A percentile compares a stretch with the other conserved stretches of the same genome.
phyloP scores from a whole-genome alignment of 1,140 invertebrate genomes.

The Zaprionus ghesquierei region DNA sequence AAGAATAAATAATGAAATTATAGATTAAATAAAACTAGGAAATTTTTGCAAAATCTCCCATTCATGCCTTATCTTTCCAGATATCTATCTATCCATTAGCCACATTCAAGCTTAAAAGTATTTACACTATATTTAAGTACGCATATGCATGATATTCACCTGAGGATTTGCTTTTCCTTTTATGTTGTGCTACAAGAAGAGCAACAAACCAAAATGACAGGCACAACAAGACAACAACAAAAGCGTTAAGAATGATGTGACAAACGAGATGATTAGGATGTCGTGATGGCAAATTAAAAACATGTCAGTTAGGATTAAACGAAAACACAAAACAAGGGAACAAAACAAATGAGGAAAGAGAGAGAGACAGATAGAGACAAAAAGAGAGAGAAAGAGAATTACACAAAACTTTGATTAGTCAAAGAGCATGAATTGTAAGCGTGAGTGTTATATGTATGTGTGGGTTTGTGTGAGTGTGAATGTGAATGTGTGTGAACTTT shows the following conservation, averaged over 20 bases:
- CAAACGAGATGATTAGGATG: slow-evolving; percentile 33
- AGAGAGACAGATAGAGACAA: background rate
- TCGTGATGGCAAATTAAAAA: slow-evolving; percentile 39
- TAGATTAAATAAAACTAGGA: too few species aligned
- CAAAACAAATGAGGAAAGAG: background rate
- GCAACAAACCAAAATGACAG: slow-evolving; percentile 44
- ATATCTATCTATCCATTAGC: background rate
- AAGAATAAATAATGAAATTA: background rate
- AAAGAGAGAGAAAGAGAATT: slow-evolving; percentile 54
- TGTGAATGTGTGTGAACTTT: background rate
- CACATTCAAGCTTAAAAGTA: background rate
- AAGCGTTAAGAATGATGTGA: slow-evolving; percentile 44
- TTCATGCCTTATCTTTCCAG: background rate
- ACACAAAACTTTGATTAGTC: slow-evolving; percentile 44
- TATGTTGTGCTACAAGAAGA: slow-evolving; percentile 83
- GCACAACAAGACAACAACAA: slow-evolving; percentile 60
- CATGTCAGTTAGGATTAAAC: too few species aligned
- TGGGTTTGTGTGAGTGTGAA: background rate
- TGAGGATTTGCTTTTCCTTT: slow-evolving; percentile 83
- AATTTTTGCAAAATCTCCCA: too few species aligned
- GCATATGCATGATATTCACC: slow-evolving; percentile 69
- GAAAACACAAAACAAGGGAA: slow-evolving; percentile 7
- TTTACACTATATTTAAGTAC: background rate
- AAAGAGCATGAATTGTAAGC: slow-evolving; percentile 32
- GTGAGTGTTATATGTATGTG: background rate